Evolutionary conservation across 2,113 vertebrate species (phyloP).

Genomic region (Toxotes jaculatrix): DNA sequence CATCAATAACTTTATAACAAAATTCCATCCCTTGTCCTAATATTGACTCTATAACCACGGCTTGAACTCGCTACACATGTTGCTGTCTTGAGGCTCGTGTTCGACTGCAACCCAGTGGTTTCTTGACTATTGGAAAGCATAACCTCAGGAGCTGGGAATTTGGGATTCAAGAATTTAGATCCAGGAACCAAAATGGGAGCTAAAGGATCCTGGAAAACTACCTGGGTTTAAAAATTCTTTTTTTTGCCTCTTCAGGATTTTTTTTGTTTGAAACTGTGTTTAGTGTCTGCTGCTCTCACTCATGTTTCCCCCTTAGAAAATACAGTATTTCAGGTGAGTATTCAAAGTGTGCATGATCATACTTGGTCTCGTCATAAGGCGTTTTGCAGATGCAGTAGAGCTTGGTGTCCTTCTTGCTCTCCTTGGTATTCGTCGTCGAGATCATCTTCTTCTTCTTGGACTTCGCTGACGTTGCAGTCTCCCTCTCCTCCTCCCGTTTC

Average conservation of each 20-base stretch:
- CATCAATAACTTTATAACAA: no score
- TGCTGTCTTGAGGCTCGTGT: background rate
- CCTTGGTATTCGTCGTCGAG: constrained; percentile 93
- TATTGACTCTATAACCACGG: background rate
- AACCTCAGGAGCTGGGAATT: background rate
- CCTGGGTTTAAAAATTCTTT: background rate
- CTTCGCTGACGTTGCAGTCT: constrained; percentile 81
- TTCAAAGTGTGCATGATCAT: constrained; percentile 67
- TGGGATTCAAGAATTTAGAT: background rate
- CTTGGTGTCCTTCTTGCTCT: constrained; percentile 96
- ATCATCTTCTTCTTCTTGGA: constrained; percentile 99
- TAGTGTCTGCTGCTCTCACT: background rate
- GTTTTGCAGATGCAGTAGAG: constrained; percentile 99
- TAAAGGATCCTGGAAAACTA: background rate
- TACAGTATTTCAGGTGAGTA: background rate
- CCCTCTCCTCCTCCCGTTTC: constrained; percentile 93
- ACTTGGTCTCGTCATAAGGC: constrained; percentile 98
- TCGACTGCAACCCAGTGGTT: background rate
- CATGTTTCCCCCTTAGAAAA: background rate
- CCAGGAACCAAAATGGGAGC: background rate
- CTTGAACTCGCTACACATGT: background rate
- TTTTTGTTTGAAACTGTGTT: background rate
- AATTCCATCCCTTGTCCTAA: no score
- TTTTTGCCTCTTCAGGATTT: no score
- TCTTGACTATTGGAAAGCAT: background rate